A percentile compares a stretch with the other conserved stretches of the same genome.
Conservation (phyloP, 1,140 invertebrate genomes). For the Drosophila hydei region DNA sequence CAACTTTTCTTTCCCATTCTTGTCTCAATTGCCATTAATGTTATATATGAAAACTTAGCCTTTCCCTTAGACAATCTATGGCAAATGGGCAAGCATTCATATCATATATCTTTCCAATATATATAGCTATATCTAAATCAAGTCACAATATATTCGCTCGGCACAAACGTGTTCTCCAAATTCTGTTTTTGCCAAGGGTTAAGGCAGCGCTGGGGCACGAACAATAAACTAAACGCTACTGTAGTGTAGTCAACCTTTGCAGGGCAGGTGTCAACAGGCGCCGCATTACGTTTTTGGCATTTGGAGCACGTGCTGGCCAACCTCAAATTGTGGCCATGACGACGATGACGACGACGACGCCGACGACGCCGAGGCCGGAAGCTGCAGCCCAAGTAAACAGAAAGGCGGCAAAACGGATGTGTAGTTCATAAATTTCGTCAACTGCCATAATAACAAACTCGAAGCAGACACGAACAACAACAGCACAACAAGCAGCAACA, state of each 20-base stretch:
- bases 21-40: not conserved
- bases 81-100: no score
- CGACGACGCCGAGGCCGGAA: slow-evolving; percentile 39
- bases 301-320: slow-evolving; percentile 61
- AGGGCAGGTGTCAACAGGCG: slow-evolving; percentile 57
- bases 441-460: slow-evolving; percentile 79
- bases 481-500: not conserved
- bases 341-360: slow-evolving; percentile 27
- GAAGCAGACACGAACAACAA: slow-evolving; percentile 27
- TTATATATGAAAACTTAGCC: not conserved
- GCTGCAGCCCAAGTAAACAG: slow-evolving; percentile 68
- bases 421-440: slow-evolving; percentile 82
- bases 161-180: not conserved
- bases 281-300: slow-evolving; percentile 46
- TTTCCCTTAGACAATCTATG: no score
- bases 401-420: slow-evolving; percentile 70
- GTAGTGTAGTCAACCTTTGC: slow-evolving; percentile 37
- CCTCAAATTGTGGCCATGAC: slow-evolving; percentile 49
- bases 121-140: no score
- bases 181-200: slow-evolving; percentile 22
- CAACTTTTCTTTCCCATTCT: no score
- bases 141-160: not conserved
- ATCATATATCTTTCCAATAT: no score
- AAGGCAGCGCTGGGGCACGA: slow-evolving; percentile 7
- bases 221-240: slow-evolving; percentile 48